phyloP scores from a whole-genome alignment of 2,797 vertebrate species.

The Amniataba percoides region DNA sequence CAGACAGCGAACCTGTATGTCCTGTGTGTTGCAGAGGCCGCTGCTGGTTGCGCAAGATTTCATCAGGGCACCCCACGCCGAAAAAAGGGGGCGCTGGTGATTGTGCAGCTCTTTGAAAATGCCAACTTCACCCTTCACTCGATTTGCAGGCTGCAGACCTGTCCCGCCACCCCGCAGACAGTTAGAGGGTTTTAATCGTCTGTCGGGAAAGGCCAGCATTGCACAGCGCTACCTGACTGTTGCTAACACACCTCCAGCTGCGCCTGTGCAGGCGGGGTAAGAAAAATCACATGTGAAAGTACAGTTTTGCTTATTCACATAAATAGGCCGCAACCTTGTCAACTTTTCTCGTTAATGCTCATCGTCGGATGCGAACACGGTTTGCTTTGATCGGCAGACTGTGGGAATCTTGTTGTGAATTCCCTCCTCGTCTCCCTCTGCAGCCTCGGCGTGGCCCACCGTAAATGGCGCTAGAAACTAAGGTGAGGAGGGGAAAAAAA shows the following conservation, averaged over 20 bases:
- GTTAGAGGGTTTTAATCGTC: constrained; percentile 57
- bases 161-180: constrained; percentile 48
- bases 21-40: constrained; percentile 9
- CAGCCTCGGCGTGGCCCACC: constrained; percentile 41
- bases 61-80: constrained; percentile 38
- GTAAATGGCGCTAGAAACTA: constrained; percentile 54
- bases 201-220: constrained; percentile 32
- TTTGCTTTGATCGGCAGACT: constrained; percentile 36
- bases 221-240: constrained; percentile 40
- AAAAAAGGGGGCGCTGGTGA: constrained; percentile 1
- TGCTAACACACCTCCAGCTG: constrained; percentile 39
- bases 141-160: constrained; percentile 49
- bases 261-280: background rate
- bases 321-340: constrained; percentile 2
- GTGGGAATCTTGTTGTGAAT: constrained; percentile 50
- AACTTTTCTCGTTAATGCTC: constrained; percentile 17
- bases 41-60: constrained; percentile 56
- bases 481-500: constrained; percentile 19
- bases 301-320: background rate
- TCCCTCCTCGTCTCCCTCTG: constrained; percentile 42
- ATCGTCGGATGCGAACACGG: background rate
- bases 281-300: background rate
- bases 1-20: constrained; percentile 8
- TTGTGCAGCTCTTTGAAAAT: constrained; percentile 54
- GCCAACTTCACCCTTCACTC: constrained; percentile 24